Evolutionary conservation across 2,113 vertebrate species (phyloP).

Genomic region (Pimephales promelas): DNA sequence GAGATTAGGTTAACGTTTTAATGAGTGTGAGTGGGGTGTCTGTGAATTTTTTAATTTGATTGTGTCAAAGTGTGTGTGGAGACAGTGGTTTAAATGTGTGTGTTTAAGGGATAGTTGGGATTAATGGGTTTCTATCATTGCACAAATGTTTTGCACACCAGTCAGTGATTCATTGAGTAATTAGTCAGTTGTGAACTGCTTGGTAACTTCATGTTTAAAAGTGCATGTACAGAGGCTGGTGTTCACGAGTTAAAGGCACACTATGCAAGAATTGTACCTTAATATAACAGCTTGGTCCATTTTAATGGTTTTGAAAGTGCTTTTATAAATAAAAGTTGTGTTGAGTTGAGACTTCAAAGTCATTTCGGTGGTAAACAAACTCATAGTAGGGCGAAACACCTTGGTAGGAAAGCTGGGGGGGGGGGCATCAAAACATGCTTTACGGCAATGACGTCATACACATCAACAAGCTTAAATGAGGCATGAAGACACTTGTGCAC

Average conservation of each 20-base stretch:
- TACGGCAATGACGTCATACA: no score
- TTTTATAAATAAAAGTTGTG: no score
- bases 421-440: no score
- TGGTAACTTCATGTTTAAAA: background rate
- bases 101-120: slow-evolving; percentile 6
- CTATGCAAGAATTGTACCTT: no score
- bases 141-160: slow-evolving; percentile 8
- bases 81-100: background rate
- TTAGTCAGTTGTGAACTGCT: background rate
- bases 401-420: no score
- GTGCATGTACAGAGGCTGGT: background rate
- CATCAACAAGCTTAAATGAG: no score
- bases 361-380: no score
- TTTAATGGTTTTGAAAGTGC: no score
- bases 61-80: slow-evolving; percentile 28
- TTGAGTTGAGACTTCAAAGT: no score
- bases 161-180: background rate
- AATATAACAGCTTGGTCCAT: no score
- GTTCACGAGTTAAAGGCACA: background rate
- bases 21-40: slow-evolving; percentile 36
- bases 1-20: slow-evolving; percentile 46
- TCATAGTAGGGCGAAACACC: no score
- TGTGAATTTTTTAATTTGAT: slow-evolving; percentile 45
- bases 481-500: no score
- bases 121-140: slow-evolving; percentile 15